Base-by-base conservation (phyloP, 2,797 vertebrate species). In the Notamacropus eugenii region DNA sequence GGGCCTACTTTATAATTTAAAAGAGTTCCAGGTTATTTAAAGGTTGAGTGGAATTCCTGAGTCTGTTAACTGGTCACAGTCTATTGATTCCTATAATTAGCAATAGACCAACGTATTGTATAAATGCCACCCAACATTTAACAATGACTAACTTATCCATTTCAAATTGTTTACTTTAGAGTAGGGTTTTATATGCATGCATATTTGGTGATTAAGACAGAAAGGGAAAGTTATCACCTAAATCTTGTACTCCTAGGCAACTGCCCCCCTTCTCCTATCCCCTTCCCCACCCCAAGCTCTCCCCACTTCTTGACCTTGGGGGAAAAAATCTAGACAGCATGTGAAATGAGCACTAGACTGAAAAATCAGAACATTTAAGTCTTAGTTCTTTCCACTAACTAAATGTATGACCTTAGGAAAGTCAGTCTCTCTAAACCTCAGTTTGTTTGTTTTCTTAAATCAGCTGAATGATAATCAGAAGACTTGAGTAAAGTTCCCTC, bases 11-110 rank as follows among this genome's bases (percentile, higher is more conserved):
- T 93, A 92, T 92, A 93, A 96, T 96, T 94, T 93, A 92, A 96
- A 91, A 82, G 92, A 93, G 74, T 92, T 94, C 87, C 91, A 94
- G 97, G 96, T 95, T 92, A 93, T 96, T 95, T 96, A 95, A 94
- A 96, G 95, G 95, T 95, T 96, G 97, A 95, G 94, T 59, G 90
- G 90, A 91, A 97, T 96, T 96, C 91, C 96, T 95, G 93, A 97
- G 96, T n/a, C 92, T 87, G 91, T 92, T 95, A 93, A 62, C 94
- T 6, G 94, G 97, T 98, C 96, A 97, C 97, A 93, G 97, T 96
- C 92, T 58, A 28, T 95, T 93, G 57, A 59, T 62, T 95, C 92
- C 91, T 95, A 16, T 92, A 96, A 97, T 96, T 92, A 97, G 95
- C 94, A 40, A 3, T 8, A 91, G 91, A 90, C 93, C 91, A 59